A percentile compares a stretch with the other conserved stretches of the same genome.
These are phyloP conservation scores for Melanchra persicariae DNA, from an alignment of 2,888 invertebrate genomes.

Conservation along the genomic window DNA sequence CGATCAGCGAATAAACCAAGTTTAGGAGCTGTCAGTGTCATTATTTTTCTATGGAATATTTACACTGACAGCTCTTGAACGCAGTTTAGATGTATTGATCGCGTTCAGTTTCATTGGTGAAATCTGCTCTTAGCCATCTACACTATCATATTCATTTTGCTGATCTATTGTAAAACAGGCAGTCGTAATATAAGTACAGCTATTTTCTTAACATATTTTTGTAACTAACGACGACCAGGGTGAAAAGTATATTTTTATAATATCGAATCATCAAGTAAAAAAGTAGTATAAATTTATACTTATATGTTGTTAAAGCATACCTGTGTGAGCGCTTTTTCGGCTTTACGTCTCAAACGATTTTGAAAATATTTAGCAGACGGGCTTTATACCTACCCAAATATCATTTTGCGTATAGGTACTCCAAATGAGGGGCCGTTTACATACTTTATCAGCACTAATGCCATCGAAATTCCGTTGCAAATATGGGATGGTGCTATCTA, in stretches of 20 bases:
- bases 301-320: too few relatives aligned
- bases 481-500: not conserved
- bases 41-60: too few relatives aligned
- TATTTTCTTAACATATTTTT: conserved; percentile 4
- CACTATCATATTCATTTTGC: not conserved
- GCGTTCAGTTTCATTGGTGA: too few relatives aligned
- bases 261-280: not conserved
- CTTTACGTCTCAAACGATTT: not conserved
- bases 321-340: not conserved
- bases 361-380: not conserved
- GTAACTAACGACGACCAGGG: conserved; percentile 6
- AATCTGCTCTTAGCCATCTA: too few relatives aligned
- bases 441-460: not conserved
- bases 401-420: not conserved
- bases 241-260: conserved; percentile 8
- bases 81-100: too few relatives aligned
- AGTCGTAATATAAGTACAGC: not conserved
- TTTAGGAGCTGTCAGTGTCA: too few relatives aligned
- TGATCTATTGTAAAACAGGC: not conserved
- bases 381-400: not conserved
- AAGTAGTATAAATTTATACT: too few relatives aligned
- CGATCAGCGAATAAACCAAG: too few relatives aligned
- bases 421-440: not conserved
- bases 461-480: too few relatives aligned
- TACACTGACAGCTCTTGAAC: too few relatives aligned